Conservation (phyloP, 2,888 invertebrate genomes). For the Drosophila pseudotakahashii region DNA sequence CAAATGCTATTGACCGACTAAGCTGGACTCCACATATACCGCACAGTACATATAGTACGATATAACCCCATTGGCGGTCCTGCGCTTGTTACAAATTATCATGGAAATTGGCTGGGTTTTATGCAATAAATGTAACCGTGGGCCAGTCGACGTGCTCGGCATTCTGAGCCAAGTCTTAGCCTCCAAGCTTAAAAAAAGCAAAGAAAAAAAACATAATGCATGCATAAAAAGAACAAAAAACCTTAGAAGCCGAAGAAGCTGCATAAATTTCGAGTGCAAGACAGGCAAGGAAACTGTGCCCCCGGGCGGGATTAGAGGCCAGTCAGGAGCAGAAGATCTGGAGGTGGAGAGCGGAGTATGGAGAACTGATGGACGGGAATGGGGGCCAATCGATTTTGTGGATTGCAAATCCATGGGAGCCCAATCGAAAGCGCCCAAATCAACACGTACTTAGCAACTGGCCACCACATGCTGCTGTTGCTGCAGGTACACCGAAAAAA, state of each 20-base stretch:
- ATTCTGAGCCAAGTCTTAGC: conserved; percentile 61
- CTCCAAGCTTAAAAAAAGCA: conserved; percentile 26
- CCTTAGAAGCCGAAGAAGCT: conserved; percentile 49
- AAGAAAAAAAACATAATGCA: conserved; percentile 59
- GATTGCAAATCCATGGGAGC: conserved; percentile 43
- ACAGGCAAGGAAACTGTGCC: conserved; percentile 47
- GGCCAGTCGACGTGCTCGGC: conserved; percentile 72
- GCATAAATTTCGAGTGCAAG: conserved; percentile 58
- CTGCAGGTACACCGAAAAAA: too few relatives aligned
- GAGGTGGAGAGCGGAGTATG: background rate
- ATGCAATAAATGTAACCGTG: conserved; percentile 76
- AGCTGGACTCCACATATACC: conserved; percentile 48
- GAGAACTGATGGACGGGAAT: conserved; percentile 37
- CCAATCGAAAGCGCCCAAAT: conserved; percentile 65
- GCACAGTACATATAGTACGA: too few relatives aligned
- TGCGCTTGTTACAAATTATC: conserved; percentile 50
- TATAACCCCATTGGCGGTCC: conserved; percentile 26
- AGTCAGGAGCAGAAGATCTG: conserved; percentile 15
- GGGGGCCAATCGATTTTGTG: conserved; percentile 40
- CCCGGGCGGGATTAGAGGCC: conserved; percentile 65
- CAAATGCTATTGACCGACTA: conserved; percentile 74
- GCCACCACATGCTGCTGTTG: conserved; percentile 49
- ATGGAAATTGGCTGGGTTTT: conserved; percentile 68
- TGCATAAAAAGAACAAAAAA: conserved; percentile 54
- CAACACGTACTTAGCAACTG: conserved; percentile 72